These are phyloP conservation scores for Carassius gibelio DNA, from an alignment of 2,113 vertebrate genomes.

Conservation along the genomic window DNA sequence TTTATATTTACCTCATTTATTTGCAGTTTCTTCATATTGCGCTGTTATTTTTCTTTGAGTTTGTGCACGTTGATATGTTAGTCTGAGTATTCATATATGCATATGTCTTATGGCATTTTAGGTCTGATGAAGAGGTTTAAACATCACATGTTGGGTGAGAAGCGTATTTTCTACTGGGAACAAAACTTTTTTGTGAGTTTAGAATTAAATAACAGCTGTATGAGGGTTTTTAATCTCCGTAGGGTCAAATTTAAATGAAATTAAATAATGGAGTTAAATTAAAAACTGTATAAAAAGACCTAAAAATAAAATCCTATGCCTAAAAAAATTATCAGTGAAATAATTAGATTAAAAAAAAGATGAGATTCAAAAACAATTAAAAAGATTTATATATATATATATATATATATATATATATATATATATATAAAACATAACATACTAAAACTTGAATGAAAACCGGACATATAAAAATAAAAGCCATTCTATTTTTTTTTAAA, in stretches of 20 bases:
- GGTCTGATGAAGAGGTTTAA: background rate
- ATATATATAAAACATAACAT: background rate
- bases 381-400: background rate
- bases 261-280: background rate
- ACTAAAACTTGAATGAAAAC: background rate
- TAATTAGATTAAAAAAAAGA: background rate
- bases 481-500: background rate
- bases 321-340: background rate
- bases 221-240: too few relatives aligned
- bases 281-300: too few relatives aligned
- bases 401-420: too few relatives aligned
- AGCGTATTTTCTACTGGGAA: too few relatives aligned
- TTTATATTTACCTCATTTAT: background rate
- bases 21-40: background rate
- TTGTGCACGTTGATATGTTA: background rate
- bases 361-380: background rate
- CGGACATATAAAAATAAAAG: background rate
- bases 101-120: background rate
- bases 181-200: too few relatives aligned
- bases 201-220: background rate
- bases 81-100: background rate
- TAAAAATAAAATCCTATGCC: background rate
- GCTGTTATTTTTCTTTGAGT: background rate
- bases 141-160: background rate
- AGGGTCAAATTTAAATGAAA: background rate